A percentile compares a stretch with the other conserved stretches of the same genome.
These are phyloP conservation scores for Zosterops japonicus DNA, from an alignment of 2,113 vertebrate species.

Conservation along the genomic window DNA sequence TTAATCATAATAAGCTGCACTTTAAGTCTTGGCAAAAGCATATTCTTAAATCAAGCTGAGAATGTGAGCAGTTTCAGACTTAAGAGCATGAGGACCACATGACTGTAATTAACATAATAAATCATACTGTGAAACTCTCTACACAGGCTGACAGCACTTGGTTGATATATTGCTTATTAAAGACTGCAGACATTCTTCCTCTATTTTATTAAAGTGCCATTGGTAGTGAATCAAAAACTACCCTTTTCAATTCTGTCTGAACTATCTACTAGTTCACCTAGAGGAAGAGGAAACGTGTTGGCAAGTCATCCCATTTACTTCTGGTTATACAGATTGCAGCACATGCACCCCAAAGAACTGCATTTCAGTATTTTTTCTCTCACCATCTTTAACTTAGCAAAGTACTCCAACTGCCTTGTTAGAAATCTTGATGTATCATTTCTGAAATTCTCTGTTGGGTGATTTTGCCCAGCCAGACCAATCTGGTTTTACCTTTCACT, in stretches of 20 bases:
- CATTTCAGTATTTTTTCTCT: not conserved
- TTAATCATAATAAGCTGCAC: constrained; percentile 73
- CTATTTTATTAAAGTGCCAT: constrained; percentile 61
- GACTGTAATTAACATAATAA: constrained; percentile 80
- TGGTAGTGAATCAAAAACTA: constrained; percentile 67
- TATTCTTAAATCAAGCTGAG: constrained; percentile 79
- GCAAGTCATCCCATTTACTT: not conserved
- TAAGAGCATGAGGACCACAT: constrained; percentile 67
- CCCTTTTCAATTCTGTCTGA: constrained; percentile 36
- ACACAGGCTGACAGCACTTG: constrained; percentile 54
- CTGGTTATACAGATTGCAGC: not conserved
- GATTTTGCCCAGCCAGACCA: not conserved
- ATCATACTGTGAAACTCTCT: constrained; percentile 70
- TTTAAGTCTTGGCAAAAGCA: constrained; percentile 64
- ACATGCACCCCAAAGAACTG: not conserved
- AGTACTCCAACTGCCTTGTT: not conserved
- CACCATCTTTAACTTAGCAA: not conserved
- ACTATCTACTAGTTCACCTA: not conserved
- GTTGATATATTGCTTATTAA: constrained; percentile 74
- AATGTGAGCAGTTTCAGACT: constrained; percentile 68
- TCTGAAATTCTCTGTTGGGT: not conserved
- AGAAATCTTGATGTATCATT: not conserved
- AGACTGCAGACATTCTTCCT: constrained; percentile 52
- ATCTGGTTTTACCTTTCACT: not conserved
- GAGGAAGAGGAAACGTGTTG: constrained; percentile 1